These are phyloP conservation scores for Parnassius glacialis DNA, from an alignment of 2,888 invertebrate species.

Conservation along the genomic window DNA sequence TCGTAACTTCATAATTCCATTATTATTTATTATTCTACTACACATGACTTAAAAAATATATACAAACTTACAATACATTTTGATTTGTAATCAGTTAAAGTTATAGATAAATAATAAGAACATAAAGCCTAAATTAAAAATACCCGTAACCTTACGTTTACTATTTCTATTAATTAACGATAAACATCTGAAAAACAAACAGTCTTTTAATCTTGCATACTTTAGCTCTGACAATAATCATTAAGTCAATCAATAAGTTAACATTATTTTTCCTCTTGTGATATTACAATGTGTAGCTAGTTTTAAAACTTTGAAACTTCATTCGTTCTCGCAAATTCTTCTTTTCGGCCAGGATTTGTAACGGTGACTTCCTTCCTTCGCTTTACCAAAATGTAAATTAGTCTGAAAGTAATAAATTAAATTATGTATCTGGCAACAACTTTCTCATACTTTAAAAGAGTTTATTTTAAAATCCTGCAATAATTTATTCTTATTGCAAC, in stretches of 20 bases:
- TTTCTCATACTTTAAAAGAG: constrained; percentile 15
- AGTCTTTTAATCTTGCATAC: constrained; percentile 20
- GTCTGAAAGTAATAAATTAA: constrained; percentile 40
- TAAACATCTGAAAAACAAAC: constrained; percentile 23
- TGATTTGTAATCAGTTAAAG: too few species aligned
- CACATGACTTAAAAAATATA: too few species aligned
- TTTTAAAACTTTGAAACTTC: constrained; percentile 61
- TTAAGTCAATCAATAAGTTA: too few species aligned
- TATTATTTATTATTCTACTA: too few species aligned
- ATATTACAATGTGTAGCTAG: not conserved
- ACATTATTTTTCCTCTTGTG: not conserved
- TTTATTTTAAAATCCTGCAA: constrained; percentile 20
- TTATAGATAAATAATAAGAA: too few species aligned
- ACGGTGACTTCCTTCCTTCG: constrained; percentile 43
- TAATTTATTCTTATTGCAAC: constrained; percentile 22
- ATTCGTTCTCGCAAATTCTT: constrained; percentile 58
- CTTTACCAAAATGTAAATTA: constrained; percentile 55
- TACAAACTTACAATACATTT: too few species aligned
- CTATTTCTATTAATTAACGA: not conserved
- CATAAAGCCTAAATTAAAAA: not conserved
- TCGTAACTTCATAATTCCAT: too few species aligned
- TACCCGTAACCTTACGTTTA: constrained; percentile 14
- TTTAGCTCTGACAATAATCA: not conserved
- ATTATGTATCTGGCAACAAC: constrained; percentile 7
- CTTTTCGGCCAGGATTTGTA: constrained; percentile 49